Percentiles rank a stretch among this genome's conserved stretches.
These are phyloP conservation scores for Tyto alba DNA, from an alignment of 2,113 vertebrate genomes.

Conservation along the genomic window DNA sequence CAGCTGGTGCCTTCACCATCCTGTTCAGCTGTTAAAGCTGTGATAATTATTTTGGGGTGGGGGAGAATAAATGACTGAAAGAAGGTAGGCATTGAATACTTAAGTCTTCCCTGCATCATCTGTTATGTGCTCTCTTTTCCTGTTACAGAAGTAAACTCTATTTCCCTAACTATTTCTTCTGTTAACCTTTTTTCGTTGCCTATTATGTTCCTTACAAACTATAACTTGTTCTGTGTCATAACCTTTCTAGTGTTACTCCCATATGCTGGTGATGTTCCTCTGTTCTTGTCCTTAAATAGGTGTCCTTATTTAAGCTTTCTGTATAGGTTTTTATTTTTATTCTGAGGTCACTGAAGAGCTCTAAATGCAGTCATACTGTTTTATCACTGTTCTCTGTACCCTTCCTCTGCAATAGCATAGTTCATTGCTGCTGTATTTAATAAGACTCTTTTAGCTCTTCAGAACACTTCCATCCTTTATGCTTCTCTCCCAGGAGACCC, in stretches of 20 bases:
- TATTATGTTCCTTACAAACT: neutral
- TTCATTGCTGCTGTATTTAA: neutral
- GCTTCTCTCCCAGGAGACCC: neutral
- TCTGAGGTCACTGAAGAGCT: neutral
- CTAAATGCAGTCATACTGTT: neutral
- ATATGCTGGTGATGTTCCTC: neutral
- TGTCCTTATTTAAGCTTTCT: constrained; percentile 16
- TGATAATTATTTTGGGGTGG: neutral
- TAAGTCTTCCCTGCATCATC: neutral
- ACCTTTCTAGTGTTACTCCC: neutral
- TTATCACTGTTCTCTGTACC: neutral
- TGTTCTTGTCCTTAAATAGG: neutral
- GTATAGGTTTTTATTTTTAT: neutral
- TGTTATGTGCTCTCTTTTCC: neutral
- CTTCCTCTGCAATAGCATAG: neutral
- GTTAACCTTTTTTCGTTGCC: neutral
- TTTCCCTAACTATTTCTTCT: neutral
- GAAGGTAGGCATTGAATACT: neutral
- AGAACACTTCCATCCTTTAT: neutral
- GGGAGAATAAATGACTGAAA: neutral
- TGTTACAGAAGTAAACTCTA: neutral
- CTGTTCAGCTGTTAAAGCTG: neutral
- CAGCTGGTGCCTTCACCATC: neutral
- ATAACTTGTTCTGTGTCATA: neutral
- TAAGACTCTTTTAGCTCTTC: neutral